Evolutionary conservation across 23 tunicate genomes (phyloP).

Genomic region (Styela clava): DNA sequence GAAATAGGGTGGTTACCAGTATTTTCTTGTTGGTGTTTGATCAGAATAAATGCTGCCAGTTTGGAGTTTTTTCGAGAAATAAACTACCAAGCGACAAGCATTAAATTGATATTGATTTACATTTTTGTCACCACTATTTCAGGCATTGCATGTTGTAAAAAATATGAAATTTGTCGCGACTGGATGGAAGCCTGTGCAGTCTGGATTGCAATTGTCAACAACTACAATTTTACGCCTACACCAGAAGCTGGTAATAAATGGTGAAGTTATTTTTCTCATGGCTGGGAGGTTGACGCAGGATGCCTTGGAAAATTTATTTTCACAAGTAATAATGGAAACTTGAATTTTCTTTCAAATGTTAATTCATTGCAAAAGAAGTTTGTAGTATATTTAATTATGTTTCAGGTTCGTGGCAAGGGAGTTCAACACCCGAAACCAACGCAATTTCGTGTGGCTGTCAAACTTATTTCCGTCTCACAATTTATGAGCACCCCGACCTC

Average conservation of each 20-base stretch:
- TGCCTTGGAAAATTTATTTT: background rate
- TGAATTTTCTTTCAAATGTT: background rate
- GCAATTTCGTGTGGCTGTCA: background rate
- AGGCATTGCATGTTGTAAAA: background rate
- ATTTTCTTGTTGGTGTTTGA: too few relatives aligned
- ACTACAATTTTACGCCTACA: background rate
- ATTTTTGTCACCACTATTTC: background rate
- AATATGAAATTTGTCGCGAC: background rate
- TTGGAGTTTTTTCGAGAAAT: too few relatives aligned
- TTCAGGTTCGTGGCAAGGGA: background rate
- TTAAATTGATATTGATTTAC: too few relatives aligned
- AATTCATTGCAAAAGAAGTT: background rate
- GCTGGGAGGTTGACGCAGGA: background rate
- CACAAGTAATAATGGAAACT: background rate
- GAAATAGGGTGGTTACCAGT: too few relatives aligned
- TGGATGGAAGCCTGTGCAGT: conserved; percentile 4
- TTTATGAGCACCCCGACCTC: background rate
- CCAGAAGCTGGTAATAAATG: background rate
- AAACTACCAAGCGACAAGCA: too few relatives aligned
- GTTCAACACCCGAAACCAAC: conserved; percentile 8
- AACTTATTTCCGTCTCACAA: background rate
- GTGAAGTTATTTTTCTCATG: background rate
- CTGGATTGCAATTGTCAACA: background rate
- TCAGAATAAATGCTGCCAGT: too few relatives aligned
- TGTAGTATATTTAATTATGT: background rate